Base-by-base conservation (phyloP, 2,113 vertebrate genomes). In the Lophotis ruficrista region DNA sequence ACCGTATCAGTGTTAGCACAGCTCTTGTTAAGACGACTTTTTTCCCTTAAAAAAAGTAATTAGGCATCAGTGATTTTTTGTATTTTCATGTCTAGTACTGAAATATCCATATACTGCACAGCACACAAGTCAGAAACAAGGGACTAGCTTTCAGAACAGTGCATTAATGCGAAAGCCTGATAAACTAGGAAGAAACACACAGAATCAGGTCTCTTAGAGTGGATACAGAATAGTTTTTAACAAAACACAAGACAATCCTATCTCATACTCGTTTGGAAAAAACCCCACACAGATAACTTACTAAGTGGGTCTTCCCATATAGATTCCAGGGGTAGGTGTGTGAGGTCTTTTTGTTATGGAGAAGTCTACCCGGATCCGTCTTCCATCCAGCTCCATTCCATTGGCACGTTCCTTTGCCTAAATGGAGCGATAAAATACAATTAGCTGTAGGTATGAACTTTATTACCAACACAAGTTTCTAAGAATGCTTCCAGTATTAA, bases 291-390 rank as follows among this genome's bases (percentile, higher is more conserved):
- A 35, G 60, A 8, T 50, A 89, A 97, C 98, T 99, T 98, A 99
- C 99, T 99, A 99, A 83, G 99, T 99, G 51, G 99, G 99, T 93
- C 99, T 98, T 50, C 99, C 99, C 99, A 99, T 99, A 69, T 99
- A 99, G 96, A 99, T 99, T 91, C 99, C 99, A 95, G 99, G 99
- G 27, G 99, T 99, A 57, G 99, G 99, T 9, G 99, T 99, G 96
- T 99, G 99, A 89, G 99, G 98, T 96, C 99, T 98, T 97, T 99
- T 99, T 24, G 99, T 99, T 95, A 99, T 99, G 64, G 99, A 99
- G 81, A 99, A 99, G 96, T 99, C 99, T 65, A 99, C 99, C 83
- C 99, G 97, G 87, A 99, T 99, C 73, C 99, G 98, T 35, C 99
- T 99, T 17, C 99, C 99, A 83, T 99, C 99, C 97, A 99, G 97